Evolutionary conservation across 1,140 invertebrate genomes (phyloP).

Genomic region (Hycleus cichorii): DNA sequence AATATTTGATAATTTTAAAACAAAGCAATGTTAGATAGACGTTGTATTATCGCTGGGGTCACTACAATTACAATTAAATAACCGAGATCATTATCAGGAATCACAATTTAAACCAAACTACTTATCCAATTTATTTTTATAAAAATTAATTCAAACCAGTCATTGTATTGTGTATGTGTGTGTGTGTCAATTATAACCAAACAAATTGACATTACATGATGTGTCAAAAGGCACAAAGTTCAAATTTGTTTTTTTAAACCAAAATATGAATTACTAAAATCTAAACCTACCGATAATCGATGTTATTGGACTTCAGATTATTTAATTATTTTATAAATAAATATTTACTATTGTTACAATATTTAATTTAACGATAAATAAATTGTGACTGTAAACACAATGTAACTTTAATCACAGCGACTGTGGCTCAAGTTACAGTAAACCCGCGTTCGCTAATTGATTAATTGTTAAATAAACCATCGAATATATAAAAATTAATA

Average conservation of each 20-base stretch:
- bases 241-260: neutral
- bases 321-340: no score
- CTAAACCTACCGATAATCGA: no score
- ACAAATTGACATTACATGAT: neutral
- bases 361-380: no score
- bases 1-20: neutral
- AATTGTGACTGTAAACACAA: no score
- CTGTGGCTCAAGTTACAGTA: no score
- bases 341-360: no score
- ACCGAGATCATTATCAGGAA: conserved; percentile 14
- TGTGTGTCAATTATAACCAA: neutral
- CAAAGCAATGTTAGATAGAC: no score
- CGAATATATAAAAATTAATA: no score
- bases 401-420: no score
- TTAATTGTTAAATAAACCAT: no score
- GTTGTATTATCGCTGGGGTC: conserved; percentile 8
- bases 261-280: neutral
- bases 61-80: conserved; percentile 18
- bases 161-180: neutral
- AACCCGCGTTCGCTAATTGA: no score
- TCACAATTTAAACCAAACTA: conserved; percentile 16
- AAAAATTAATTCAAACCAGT: conserved; percentile 18
- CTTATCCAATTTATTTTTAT: conserved; percentile 34
- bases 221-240: neutral
- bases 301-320: no score